Base-by-base conservation (phyloP, 1,140 invertebrate species). In the Drosophila burlai region DNA sequence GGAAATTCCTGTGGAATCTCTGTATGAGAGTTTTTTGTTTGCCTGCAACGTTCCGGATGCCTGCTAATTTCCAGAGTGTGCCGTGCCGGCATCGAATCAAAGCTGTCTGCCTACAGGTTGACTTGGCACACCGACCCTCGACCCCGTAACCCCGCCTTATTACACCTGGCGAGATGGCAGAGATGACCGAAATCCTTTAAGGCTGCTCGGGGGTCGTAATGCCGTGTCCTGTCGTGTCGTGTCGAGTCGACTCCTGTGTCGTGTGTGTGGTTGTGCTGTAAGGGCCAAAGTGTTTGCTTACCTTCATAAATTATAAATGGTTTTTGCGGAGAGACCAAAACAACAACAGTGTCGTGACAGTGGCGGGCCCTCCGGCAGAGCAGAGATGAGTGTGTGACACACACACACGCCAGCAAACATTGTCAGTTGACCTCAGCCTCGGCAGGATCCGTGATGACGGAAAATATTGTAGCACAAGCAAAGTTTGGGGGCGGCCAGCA, bases 261-360 rank as follows among this genome's bases (percentile, higher is more conserved):
- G 47, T 68, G 64, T 71, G 69, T 68, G 66, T 18, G 67, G 69
- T 45, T 42, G 50, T 52, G 38, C 42, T 38, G 49, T 43, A 26
- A 63, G 62, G 81, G 65, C 65, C 69, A 81, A 65, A 90, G 81
- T 90, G 84, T 90, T 89, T 89, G 85, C 80, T 90, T 89, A 90
- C 84, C 85, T 90, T 76, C 84, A 89, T 89, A 90, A 90, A 90
- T 89, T 89, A 89, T 90, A 89, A 89, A 90, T 89, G 76, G 67
- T 60, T 61, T 55, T 73, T 80, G 77, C 45, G 77, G 68, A 80
- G 57, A 74, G 60, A 80, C 61, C 63, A 55, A 87, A 71, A 79
- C 81, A 79, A 69, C 62, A 67, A 67, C 63, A 55, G 47, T 29
- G 43, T 34, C 61, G 7, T 45, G 45, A 65, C 62, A 45, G 49